These are phyloP conservation scores for Whitmania pigra DNA, from an alignment of 1,140 invertebrate species.

Conservation along the genomic window DNA sequence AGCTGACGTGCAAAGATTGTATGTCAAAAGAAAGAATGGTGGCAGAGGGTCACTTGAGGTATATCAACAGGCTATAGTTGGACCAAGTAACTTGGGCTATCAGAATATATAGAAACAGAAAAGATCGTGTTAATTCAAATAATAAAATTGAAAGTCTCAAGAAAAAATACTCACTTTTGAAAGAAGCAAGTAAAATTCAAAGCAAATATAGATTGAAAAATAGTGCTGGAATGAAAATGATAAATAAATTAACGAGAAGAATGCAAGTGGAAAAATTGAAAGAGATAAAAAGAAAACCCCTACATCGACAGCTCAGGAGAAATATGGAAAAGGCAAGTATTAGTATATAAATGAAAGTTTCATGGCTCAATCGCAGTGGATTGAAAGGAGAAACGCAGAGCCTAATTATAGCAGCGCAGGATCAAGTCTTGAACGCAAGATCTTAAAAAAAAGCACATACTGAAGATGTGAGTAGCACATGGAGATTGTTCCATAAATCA, in stretches of 20 bases:
- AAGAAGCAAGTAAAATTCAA: not conserved
- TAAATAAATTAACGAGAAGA: not conserved
- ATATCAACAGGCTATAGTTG: not conserved
- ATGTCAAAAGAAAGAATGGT: not conserved
- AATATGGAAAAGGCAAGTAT: not conserved
- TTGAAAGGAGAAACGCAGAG: not conserved
- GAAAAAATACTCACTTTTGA: not conserved
- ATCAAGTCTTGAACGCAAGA: not conserved
- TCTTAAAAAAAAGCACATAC: not conserved
- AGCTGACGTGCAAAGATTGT: not conserved
- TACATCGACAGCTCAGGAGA: not conserved
- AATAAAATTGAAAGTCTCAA: not conserved
- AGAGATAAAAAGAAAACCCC: not conserved
- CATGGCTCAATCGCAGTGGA: not conserved
- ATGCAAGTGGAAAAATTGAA: not conserved
- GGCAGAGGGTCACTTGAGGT: not conserved
- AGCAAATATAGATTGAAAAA: not conserved
- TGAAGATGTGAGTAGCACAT: slow-evolving; percentile 1
- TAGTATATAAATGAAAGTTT: not conserved
- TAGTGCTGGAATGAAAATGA: not conserved
- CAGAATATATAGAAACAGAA: not conserved
- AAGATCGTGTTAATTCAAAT: not conserved
- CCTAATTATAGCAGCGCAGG: not conserved
- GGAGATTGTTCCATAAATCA: not conserved
- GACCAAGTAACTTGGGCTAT: not conserved